These are phyloP conservation scores for Tuberolachnus salignus DNA, from an alignment of 2,888 invertebrate species.

Conservation along the genomic window DNA sequence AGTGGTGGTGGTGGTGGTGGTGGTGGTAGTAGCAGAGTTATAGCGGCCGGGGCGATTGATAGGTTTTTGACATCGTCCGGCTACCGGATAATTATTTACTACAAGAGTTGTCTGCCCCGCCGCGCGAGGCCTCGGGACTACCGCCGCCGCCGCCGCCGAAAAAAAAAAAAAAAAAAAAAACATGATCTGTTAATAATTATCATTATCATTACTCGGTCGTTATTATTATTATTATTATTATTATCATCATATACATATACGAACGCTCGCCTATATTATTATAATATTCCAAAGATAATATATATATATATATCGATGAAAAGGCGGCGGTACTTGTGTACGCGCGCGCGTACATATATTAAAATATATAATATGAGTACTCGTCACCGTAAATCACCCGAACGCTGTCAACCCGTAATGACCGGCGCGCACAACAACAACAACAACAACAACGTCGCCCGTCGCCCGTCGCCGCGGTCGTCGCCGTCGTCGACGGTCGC, in stretches of 20 bases:
- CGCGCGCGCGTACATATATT: background rate
- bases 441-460: constrained; percentile 4
- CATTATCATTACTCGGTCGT: constrained; percentile 42
- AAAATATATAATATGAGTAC: constrained; percentile 7
- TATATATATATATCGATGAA: background rate
- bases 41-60: constrained; percentile 37
- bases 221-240: constrained; percentile 27
- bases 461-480: background rate
- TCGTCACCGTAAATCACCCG: constrained; percentile 56
- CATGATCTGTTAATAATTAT: constrained; percentile 55
- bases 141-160: constrained; percentile 5
- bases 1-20: background rate
- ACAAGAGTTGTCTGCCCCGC: constrained; percentile 15
- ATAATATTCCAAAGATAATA: background rate
- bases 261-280: constrained; percentile 23
- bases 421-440: constrained; percentile 5
- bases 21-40: too few relatives aligned
- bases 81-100: constrained; percentile 56
- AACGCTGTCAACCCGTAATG: constrained; percentile 50
- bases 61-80: constrained; percentile 55
- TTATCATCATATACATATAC: too few relatives aligned
- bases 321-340: constrained; percentile 13
- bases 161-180: constrained; percentile 19
- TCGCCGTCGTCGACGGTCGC: background rate
- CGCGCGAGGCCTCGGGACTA: background rate